Evolutionary conservation across 2,113 vertebrate genomes (phyloP).

Genomic region (Zootoca vivipara): DNA sequence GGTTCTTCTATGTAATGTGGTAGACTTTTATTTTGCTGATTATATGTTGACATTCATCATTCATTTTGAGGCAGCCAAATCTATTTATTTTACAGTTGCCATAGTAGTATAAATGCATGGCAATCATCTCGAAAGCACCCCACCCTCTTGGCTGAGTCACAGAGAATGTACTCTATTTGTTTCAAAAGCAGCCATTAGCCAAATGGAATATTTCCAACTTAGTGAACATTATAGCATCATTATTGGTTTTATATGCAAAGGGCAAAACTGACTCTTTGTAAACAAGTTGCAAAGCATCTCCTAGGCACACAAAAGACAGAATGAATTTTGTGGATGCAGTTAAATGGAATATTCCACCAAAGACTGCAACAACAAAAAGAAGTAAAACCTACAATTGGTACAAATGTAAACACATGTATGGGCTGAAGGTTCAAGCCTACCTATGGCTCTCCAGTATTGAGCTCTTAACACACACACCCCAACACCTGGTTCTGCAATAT

Average conservation of each 20-base stretch:
- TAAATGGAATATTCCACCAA: background rate
- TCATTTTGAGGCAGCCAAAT: background rate
- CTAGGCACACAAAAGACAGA: background rate
- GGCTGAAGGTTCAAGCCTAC: background rate
- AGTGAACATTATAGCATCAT: background rate
- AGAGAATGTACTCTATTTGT: background rate
- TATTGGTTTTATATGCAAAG: background rate
- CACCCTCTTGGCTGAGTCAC: background rate
- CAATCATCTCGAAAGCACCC: background rate
- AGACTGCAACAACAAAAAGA: background rate
- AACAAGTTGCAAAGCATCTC: background rate
- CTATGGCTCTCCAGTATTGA: background rate
- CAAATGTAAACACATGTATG: background rate
- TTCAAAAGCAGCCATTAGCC: background rate
- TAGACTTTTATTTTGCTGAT: too few species aligned
- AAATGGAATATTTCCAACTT: background rate
- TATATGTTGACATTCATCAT: background rate
- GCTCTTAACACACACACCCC: background rate
- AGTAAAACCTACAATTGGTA: background rate
- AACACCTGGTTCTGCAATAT: background rate
- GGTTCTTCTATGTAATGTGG: background rate
- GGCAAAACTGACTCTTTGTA: background rate
- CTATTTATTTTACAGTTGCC: background rate
- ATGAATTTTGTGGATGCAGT: background rate
- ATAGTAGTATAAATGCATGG: background rate